Percentiles rank a stretch among this genome's conserved stretches.
phyloP scores from a whole-genome alignment of 2,113 vertebrate genomes.

The Phyllostomus hastatus region DNA sequence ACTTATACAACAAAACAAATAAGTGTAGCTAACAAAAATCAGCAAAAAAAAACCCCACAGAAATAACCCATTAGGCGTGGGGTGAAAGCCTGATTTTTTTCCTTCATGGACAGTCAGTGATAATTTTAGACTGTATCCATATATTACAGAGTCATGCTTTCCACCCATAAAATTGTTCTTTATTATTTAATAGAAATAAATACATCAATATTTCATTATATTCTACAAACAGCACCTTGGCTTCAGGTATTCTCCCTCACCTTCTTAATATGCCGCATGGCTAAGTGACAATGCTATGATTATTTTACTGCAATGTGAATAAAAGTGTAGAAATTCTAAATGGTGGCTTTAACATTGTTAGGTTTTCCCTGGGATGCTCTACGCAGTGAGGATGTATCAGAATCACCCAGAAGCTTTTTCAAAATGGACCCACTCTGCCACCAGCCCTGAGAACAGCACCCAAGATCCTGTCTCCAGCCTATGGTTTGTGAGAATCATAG shows the following conservation, averaged over 20 bases:
- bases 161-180: background rate
- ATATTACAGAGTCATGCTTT: background rate
- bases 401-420: background rate
- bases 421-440: background rate
- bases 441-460: background rate
- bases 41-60: background rate
- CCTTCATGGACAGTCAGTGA: background rate
- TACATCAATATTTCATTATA: background rate
- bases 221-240: background rate
- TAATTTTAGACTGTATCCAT: conserved; percentile 10
- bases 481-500: background rate
- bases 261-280: rapidly evolving
- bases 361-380: no score
- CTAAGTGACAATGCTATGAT: background rate
- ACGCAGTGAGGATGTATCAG: rapidly evolving
- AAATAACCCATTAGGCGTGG: conserved; percentile 5
- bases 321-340: background rate
- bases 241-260: background rate
- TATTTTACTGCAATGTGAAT: background rate
- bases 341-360: rapidly evolving
- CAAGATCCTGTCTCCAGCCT: background rate
- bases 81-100: conserved; percentile 5
- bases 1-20: background rate
- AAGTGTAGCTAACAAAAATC: background rate
- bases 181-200: conserved; percentile 20